Evolutionary conservation across 2,888 invertebrate species (phyloP).

Genomic region (Cistogaster globosa): DNA sequence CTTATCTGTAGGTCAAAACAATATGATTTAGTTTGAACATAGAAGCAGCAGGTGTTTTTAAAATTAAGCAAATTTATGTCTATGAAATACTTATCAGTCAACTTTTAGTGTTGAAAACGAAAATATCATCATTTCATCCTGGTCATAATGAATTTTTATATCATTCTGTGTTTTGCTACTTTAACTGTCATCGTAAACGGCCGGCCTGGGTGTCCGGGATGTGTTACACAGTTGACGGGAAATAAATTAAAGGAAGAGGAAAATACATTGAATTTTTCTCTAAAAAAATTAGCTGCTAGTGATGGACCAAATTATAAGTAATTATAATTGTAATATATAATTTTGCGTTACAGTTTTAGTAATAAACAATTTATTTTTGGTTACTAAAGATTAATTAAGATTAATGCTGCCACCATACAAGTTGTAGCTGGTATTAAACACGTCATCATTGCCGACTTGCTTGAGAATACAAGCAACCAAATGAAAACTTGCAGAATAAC

Average conservation of each 20-base stretch:
- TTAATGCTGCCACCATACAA: slow-evolving; percentile 71
- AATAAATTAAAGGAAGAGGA: slow-evolving; percentile 68
- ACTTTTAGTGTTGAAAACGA: slow-evolving; percentile 10
- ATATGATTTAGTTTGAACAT: neutral
- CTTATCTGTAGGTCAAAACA: neutral
- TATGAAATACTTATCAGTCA: slow-evolving; percentile 33
- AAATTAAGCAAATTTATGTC: neutral
- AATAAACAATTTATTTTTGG: neutral
- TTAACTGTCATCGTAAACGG: neutral
- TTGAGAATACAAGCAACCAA: slow-evolving; percentile 42
- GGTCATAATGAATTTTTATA: neutral
- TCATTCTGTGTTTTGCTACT: neutral
- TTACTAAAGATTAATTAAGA: slow-evolving; percentile 71
- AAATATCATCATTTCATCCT: neutral
- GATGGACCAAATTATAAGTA: slow-evolving; percentile 72
- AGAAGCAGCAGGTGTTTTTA: neutral
- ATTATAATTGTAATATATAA: slow-evolving; percentile 14
- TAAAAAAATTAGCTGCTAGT: slow-evolving; percentile 69
- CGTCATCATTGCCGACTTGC: slow-evolving; percentile 69
- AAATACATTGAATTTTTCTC: slow-evolving; percentile 54
- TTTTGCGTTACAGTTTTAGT: neutral
- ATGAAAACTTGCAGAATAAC: slow-evolving; percentile 63
- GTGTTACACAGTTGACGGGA: slow-evolving; percentile 49
- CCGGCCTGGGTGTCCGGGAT: slow-evolving; percentile 50
- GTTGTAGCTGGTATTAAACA: slow-evolving; percentile 71